Percentiles rank a stretch among this genome's conserved stretches.
Conservation (phyloP, 2,888 invertebrate species). For the Parascotia fuliginaria region DNA sequence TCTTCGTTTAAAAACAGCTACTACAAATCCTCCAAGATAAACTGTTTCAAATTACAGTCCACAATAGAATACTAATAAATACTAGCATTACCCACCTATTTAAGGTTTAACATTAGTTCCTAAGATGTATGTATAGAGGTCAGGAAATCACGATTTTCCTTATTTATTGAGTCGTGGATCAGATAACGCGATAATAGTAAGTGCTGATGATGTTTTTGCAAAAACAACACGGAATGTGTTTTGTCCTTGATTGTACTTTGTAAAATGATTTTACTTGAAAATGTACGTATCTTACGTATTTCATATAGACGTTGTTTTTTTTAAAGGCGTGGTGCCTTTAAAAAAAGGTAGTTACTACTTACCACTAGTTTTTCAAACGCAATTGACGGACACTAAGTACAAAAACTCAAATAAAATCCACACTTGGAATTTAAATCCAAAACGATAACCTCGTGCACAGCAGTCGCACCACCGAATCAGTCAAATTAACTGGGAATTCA, state of each 20-base stretch:
- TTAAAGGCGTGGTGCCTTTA: too few relatives aligned
- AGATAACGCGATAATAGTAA: slow-evolving; percentile 46
- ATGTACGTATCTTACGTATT: background rate
- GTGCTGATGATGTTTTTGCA: slow-evolving; percentile 43
- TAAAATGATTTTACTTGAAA: slow-evolving; percentile 10
- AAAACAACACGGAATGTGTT: slow-evolving; percentile 34
- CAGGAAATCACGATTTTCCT: slow-evolving; percentile 52
- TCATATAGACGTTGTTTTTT: too few relatives aligned
- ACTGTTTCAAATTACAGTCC: background rate
- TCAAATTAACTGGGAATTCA: too few relatives aligned
- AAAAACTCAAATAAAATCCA: too few relatives aligned
- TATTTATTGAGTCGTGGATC: slow-evolving; percentile 57
- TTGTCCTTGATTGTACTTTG: slow-evolving; percentile 28
- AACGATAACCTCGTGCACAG: too few relatives aligned
- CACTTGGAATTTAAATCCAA: too few relatives aligned
- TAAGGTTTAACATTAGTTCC: slow-evolving; percentile 6
- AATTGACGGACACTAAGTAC: too few relatives aligned
- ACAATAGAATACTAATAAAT: background rate
- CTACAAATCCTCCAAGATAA: too few relatives aligned
- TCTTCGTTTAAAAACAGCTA: too few relatives aligned
- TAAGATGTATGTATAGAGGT: slow-evolving; percentile 28
- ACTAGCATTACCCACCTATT: background rate
- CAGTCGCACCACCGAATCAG: too few relatives aligned
- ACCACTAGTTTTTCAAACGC: too few relatives aligned
- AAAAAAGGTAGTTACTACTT: too few relatives aligned